Evolutionary conservation across 1,140 invertebrate genomes (phyloP), one percentile per base, ranked within the genome.

Genomic region (Lepidostoma basale): DNA sequence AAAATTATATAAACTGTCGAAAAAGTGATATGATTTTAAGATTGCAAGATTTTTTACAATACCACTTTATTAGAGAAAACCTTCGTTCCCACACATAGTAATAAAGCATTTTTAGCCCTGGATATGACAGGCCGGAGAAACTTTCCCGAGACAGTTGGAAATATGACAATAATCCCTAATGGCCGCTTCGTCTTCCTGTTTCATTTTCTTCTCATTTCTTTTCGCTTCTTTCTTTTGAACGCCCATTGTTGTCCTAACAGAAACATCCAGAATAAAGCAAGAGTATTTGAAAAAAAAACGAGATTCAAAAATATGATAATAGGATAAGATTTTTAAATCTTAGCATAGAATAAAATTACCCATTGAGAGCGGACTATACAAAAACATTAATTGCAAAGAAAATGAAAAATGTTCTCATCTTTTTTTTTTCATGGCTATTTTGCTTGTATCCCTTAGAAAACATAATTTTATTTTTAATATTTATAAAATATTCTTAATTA

Each of bases 131-230:
- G 49, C 28, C 23, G 20, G 40, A 12, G 59, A 67, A 67, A 58
- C 45, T 67, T 60, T 60, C 56, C 26, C 42, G 26, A 36, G 56
- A 40, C 54, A 60, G 56, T 42, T 60, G 56, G 39, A 62, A 62
- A 68, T 68, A 68, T 62, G 67, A 68, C 67, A 68, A 68, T 68
- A 68, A 68, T 68, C 67, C 58, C 67, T 62, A 62, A 68, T 68
- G 67, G 67, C 25, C 58, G 47, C 67, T 33, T 39, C 39, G 62
- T 54, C 44, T 36, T 30, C 33, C 26, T 23, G 22, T 25, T 33
- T 56, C 66, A 52, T 49, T 68, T 42, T 42, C 59, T 59, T 39
- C 49, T 30, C 18, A 22, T 36, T 56, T 18, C 52, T 36, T 36
- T 36, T 5, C 28, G 26, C 28, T 10, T 33, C 14, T 20, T 56